These are phyloP conservation scores for Fundulus diaphanus DNA, from an alignment of 2,797 vertebrate genomes.

Conservation along the genomic window DNA sequence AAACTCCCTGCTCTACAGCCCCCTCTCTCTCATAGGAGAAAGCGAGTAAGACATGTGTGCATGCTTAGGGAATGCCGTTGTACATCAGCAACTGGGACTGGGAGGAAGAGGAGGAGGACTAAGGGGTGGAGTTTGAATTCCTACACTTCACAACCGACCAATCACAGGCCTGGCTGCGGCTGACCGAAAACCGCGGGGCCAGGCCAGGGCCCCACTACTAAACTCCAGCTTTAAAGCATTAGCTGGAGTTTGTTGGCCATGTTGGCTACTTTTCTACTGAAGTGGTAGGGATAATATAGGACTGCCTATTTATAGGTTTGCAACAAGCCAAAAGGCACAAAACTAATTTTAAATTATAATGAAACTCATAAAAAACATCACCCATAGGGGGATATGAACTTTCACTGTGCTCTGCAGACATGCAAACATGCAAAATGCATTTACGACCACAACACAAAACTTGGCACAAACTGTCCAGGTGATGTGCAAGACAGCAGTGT, in stretches of 20 bases:
- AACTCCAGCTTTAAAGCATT: slow-evolving; percentile 75
- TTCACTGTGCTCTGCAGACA: neutral
- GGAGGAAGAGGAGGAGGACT: slow-evolving; percentile 44
- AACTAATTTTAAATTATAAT: neutral
- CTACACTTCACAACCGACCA: slow-evolving; percentile 77
- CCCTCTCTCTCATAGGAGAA: slow-evolving; percentile 29
- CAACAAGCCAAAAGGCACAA: neutral
- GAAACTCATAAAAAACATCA: too few species aligned
- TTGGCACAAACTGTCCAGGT: slow-evolving; percentile 3
- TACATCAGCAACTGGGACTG: slow-evolving; percentile 69
- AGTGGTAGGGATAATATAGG: neutral
- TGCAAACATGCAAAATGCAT: neutral
- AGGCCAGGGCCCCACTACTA: slow-evolving; percentile 63
- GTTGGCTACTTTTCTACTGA: slow-evolving; percentile 27
- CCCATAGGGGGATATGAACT: too few species aligned
- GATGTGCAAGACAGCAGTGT: slow-evolving; percentile 1
- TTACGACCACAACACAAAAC: neutral
- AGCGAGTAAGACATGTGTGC: slow-evolving; percentile 29
- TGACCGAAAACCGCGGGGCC: slow-evolving; percentile 74
- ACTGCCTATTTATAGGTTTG: too few species aligned
- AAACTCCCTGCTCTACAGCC: slow-evolving; percentile 41
- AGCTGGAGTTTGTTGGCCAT: slow-evolving; percentile 49
- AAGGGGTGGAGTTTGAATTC: slow-evolving; percentile 85
- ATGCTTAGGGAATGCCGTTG: slow-evolving; percentile 71
- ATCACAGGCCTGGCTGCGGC: slow-evolving; percentile 72